Conservation (phyloP, 2,888 invertebrate species). For the Eupithecia subumbrata region DNA sequence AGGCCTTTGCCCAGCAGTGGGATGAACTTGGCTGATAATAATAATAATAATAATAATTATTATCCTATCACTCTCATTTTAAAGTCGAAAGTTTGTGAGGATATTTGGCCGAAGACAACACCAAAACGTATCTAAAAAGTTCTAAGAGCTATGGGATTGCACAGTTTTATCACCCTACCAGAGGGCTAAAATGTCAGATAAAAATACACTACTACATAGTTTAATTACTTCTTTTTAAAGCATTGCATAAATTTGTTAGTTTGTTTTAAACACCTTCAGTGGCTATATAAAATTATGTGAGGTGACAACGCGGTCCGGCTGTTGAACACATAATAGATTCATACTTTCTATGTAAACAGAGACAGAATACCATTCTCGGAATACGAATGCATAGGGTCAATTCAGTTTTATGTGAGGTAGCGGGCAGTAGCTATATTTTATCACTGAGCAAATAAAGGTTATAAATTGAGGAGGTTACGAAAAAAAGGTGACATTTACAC, state of each 20-base stretch:
- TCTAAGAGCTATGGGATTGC: too few species aligned
- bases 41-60: too few species aligned
- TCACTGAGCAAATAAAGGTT: neutral
- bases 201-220: neutral
- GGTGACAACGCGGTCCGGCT: slow-evolving; percentile 66
- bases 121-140: neutral
- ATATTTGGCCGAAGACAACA: neutral
- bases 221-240: neutral
- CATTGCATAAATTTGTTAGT: neutral
- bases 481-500: too few species aligned
- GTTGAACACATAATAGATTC: slow-evolving; percentile 42
- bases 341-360: slow-evolving; percentile 62
- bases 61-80: neutral
- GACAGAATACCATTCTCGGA: slow-evolving; percentile 12
- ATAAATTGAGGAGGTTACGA: too few species aligned
- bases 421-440: neutral
- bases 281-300: slow-evolving; percentile 75
- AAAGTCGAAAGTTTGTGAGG: neutral
- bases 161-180: too few species aligned
- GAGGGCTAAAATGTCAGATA: too few species aligned
- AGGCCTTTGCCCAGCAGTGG: too few species aligned
- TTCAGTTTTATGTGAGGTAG: slow-evolving; percentile 13
- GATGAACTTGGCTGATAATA: too few species aligned
- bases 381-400: neutral
- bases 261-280: slow-evolving; percentile 53